Conservation (phyloP, 2,888 invertebrate genomes). For the Rotaria socialis region DNA sequence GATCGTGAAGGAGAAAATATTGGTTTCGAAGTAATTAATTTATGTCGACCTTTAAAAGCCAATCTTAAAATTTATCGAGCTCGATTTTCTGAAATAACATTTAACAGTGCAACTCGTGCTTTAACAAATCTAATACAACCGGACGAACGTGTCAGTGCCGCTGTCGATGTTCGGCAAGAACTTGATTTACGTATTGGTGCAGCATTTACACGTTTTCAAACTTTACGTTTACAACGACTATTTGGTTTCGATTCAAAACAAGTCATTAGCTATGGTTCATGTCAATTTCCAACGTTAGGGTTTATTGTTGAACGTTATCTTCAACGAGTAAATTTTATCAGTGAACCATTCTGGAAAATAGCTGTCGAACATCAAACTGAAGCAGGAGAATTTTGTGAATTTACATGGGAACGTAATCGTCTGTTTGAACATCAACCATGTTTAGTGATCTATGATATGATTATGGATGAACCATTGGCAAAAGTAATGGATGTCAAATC, state of each 20-base stretch:
- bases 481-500: constrained; percentile 63
- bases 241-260: constrained; percentile 64
- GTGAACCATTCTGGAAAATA: constrained; percentile 92
- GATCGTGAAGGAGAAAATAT: constrained; percentile 99
- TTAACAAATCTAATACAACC: constrained; percentile 73
- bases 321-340: constrained; percentile 79
- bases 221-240: constrained; percentile 73
- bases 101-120: constrained; percentile 74
- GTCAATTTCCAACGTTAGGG: constrained; percentile 98
- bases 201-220: constrained; percentile 94
- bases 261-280: constrained; percentile 92
- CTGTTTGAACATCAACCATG: constrained; percentile 81
- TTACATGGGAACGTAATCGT: constrained; percentile 75
- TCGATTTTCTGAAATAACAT: constrained; percentile 93
- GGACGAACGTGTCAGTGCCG: constrained; percentile 76
- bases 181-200: constrained; percentile 91
- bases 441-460: constrained; percentile 66
- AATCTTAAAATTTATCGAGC: constrained; percentile 66
- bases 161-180: constrained; percentile 85
- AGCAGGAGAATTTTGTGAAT: constrained; percentile 72
- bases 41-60: constrained; percentile 68
- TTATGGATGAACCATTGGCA: constrained; percentile 54
- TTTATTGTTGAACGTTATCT: constrained; percentile 97
- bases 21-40: constrained; percentile 88
- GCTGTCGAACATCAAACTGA: constrained; percentile 61